Percentiles rank a stretch among this genome's conserved stretches.
Conservation (phyloP, 2,113 vertebrate species). For the Dicrurus megarhynchus region DNA sequence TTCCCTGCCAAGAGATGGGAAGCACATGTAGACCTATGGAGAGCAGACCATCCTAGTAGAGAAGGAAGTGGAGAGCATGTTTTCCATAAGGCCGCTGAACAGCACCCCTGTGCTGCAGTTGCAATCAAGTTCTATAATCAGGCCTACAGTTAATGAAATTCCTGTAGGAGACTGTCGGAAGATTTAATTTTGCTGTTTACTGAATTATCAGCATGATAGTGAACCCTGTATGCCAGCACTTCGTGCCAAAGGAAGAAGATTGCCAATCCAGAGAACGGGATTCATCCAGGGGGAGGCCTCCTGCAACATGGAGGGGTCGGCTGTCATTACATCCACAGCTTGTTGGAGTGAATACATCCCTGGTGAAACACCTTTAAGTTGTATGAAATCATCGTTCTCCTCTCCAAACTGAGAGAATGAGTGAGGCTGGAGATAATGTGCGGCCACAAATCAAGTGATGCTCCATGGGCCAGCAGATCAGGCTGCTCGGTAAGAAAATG, state of each 20-base stretch:
- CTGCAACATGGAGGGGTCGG: not conserved
- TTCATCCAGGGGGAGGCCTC: not conserved
- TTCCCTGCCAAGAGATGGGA: not conserved
- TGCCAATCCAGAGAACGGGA: not conserved
- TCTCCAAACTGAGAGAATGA: not conserved
- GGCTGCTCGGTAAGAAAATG: not conserved
- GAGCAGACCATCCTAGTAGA: not conserved
- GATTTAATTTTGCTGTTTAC: slow-evolving; percentile 52
- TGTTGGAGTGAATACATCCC: not conserved
- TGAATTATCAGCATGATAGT: not conserved
- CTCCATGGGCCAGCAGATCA: not conserved
- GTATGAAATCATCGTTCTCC: not conserved
- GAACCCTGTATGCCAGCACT: not conserved
- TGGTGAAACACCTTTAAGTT: not conserved
- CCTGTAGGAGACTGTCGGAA: slow-evolving; percentile 25
- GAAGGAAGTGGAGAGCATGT: not conserved
- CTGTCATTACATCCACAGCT: not conserved
- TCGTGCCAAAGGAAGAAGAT: slow-evolving; percentile 25
- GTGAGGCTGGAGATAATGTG: not conserved
- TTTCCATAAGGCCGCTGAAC: not conserved
- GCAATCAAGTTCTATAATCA: slow-evolving; percentile 9
- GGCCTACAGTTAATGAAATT: slow-evolving; percentile 20
- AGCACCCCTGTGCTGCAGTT: not conserved
- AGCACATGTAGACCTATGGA: not conserved
- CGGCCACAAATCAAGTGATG: not conserved